Conservation (phyloP, 2,113 vertebrate species). For the Epinephelus moara region DNA sequence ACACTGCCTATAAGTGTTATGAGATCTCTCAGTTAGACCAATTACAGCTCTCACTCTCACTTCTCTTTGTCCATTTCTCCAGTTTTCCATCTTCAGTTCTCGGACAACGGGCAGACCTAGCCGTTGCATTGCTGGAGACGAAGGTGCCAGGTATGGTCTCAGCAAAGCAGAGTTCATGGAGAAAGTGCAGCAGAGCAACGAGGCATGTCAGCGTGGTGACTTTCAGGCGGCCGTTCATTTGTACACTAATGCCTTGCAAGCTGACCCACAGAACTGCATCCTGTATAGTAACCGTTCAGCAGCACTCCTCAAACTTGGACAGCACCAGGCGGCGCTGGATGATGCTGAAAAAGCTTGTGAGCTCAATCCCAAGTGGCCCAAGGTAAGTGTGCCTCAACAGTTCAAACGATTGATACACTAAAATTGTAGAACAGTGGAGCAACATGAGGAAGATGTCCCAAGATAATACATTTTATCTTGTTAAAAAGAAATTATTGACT, state of each 20-base stretch:
- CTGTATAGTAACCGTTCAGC: constrained; percentile 97
- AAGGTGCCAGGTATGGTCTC: constrained; percentile 81
- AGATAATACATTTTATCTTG: neutral
- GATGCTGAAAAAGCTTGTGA: constrained; percentile 92
- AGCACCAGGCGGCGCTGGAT: constrained; percentile 91
- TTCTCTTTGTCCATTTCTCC: constrained; percentile 35
- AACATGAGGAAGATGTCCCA: neutral
- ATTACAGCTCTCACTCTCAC: constrained; percentile 1
- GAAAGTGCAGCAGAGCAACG: constrained; percentile 96
- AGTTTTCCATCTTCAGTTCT: constrained; percentile 87
- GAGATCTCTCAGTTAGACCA: neutral
- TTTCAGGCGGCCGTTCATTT: constrained; percentile 90
- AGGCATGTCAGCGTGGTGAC: constrained; percentile 94
- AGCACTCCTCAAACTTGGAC: constrained; percentile 92
- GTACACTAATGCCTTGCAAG: constrained; percentile 91
- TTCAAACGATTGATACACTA: neutral
- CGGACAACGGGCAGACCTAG: constrained; percentile 81
- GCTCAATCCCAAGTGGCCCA: constrained; percentile 97
- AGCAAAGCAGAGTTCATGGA: constrained; percentile 97
- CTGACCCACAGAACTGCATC: constrained; percentile 97
- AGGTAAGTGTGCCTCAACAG: constrained; percentile 85
- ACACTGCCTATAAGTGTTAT: neutral
- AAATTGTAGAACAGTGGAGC: neutral
- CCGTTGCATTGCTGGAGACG: constrained; percentile 61
- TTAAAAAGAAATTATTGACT: constrained; percentile 9